Conservation (phyloP, 2,888 invertebrate genomes). For the Tinea pellionella region DNA sequence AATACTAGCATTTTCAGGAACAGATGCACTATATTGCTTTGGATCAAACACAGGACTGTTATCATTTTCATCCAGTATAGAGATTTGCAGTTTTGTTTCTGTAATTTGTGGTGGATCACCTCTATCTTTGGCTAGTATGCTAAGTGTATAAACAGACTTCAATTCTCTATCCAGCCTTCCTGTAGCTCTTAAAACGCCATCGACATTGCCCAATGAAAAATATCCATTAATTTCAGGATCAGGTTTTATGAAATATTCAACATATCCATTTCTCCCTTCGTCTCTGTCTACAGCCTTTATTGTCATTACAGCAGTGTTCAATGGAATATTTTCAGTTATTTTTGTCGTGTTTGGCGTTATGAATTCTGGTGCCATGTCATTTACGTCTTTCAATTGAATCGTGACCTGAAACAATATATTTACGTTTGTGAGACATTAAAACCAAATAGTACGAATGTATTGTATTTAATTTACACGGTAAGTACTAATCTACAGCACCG, state of each 20-base stretch:
- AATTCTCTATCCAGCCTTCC: slow-evolving; percentile 89
- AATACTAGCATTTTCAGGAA: slow-evolving; percentile 93
- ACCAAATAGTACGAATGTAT: too few relatives aligned
- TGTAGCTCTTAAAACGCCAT: slow-evolving; percentile 87
- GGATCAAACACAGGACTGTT: slow-evolving; percentile 91
- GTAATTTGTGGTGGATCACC: slow-evolving; percentile 85
- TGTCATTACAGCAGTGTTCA: slow-evolving; percentile 89
- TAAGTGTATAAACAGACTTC: slow-evolving; percentile 78
- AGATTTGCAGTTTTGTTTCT: slow-evolving; percentile 76
- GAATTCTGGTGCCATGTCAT: slow-evolving; percentile 92
- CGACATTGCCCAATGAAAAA: slow-evolving; percentile 87
- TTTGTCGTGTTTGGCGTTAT: slow-evolving; percentile 82
- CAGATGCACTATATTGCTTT: slow-evolving; percentile 88
- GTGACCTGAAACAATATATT: slow-evolving; percentile 75
- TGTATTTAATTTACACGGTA: too few relatives aligned
- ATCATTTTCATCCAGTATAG: slow-evolving; percentile 89
- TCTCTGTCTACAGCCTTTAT: slow-evolving; percentile 91
- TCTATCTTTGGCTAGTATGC: slow-evolving; percentile 87
- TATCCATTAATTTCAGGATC: slow-evolving; percentile 72
- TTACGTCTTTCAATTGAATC: slow-evolving; percentile 88
- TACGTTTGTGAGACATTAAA: too few relatives aligned
- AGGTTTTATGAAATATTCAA: slow-evolving; percentile 85
- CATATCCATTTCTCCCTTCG: slow-evolving; percentile 91
- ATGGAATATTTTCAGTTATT: slow-evolving; percentile 85
- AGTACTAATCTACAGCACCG: too few relatives aligned